These are phyloP conservation scores for Phenganax marumi DNA, from an alignment of 92 coral and sea anemone species.

Conservation along the genomic window DNA sequence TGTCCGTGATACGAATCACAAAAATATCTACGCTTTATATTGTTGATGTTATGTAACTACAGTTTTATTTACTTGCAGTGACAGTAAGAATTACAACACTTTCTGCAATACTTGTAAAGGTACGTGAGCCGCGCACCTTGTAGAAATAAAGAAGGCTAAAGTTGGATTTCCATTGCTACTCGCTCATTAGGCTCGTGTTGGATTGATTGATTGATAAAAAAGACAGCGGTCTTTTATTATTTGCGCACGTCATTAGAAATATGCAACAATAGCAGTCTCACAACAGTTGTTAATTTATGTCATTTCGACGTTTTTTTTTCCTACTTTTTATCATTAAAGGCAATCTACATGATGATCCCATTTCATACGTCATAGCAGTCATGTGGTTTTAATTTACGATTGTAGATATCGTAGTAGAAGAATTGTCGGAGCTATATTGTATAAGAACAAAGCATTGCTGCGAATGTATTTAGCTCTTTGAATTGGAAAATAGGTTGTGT, in stretches of 20 bases:
- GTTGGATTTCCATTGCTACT: too few species aligned
- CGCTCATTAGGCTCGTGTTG: not conserved
- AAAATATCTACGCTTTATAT: not conserved
- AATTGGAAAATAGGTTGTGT: too few species aligned
- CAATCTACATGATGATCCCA: not conserved
- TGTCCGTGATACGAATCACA: too few species aligned
- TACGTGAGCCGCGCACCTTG: not conserved
- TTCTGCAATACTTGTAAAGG: slow-evolving; percentile 14
- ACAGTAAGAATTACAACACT: not conserved
- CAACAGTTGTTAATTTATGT: not conserved
- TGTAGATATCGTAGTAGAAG: too few species aligned
- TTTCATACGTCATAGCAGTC: not conserved
- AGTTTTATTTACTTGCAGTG: not conserved
- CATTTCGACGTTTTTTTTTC: not conserved
- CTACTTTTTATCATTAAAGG: not conserved
- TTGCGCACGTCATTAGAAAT: too few species aligned
- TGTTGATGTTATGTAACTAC: not conserved
- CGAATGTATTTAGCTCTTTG: too few species aligned
- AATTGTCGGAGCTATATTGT: too few species aligned
- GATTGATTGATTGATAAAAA: not conserved
- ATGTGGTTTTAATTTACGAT: not conserved
- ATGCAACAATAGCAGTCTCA: not conserved
- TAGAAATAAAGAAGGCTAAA: too few species aligned
- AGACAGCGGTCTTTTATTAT: not conserved
- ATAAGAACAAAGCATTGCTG: too few species aligned